A percentile compares a stretch with the other conserved stretches of the same genome.
Conservation (phyloP, 35 echinoderm and acorn worm species). For the Heliocidaris erythrogramma region DNA sequence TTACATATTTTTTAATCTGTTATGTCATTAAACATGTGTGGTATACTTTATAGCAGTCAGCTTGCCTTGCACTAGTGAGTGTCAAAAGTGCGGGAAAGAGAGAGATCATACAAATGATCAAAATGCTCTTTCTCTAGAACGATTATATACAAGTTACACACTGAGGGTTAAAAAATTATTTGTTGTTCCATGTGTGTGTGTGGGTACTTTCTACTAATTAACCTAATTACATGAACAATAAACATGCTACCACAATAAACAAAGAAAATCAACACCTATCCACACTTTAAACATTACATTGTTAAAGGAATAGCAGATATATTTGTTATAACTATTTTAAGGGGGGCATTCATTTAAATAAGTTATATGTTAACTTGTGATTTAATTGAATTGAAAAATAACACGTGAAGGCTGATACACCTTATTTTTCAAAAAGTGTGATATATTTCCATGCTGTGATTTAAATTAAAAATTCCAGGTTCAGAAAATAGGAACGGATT, state of each 20-base stretch:
- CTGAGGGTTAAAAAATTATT: neutral
- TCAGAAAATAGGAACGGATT: neutral
- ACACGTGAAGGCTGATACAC: too few relatives aligned
- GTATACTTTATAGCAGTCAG: conserved; percentile 17
- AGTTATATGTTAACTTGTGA: too few relatives aligned
- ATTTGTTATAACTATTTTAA: neutral
- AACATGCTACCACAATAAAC: neutral
- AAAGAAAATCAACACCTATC: neutral
- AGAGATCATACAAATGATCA: neutral
- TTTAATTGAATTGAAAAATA: too few relatives aligned
- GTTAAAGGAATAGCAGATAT: neutral
- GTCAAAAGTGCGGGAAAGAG: neutral
- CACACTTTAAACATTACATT: neutral
- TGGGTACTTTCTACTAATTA: neutral
- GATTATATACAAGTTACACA: neutral
- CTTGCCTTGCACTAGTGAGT: neutral
- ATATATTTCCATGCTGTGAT: neutral
- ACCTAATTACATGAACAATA: neutral
- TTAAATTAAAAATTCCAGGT: neutral
- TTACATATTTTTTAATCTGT: conserved; percentile 13
- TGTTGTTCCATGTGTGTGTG: neutral
- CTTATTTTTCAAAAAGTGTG: neutral
- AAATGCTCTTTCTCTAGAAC: neutral
- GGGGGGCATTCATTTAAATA: neutral
- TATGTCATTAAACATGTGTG: conserved; percentile 12